Evolutionary conservation across 1,140 invertebrate genomes (phyloP).

Genomic region (Scaptodrosophila lebanonensis): DNA sequence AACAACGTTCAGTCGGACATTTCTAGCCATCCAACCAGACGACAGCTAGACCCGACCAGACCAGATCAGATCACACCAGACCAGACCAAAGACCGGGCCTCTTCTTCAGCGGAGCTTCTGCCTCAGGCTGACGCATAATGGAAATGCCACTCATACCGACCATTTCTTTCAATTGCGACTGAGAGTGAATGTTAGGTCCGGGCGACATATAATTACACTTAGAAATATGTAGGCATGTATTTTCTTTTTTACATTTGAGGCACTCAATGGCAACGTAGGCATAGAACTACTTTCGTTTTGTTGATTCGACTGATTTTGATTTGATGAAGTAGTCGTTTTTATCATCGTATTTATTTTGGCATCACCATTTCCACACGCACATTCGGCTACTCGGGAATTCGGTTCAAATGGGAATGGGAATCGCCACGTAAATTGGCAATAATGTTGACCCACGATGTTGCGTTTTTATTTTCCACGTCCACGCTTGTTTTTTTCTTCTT

Average conservation of each 20-base stretch:
- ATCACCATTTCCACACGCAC: constrained; percentile 17
- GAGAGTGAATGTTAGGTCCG: constrained; percentile 29
- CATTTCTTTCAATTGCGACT: background rate
- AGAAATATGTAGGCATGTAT: constrained; percentile 20
- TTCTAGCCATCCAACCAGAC: background rate
- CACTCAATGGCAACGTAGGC: constrained; percentile 49
- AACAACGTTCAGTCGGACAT: constrained; percentile 10
- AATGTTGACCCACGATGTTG: constrained; percentile 34
- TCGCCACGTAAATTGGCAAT: constrained; percentile 63
- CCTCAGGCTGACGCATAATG: constrained; percentile 45
- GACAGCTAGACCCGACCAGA: too few relatives aligned
- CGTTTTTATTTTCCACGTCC: constrained; percentile 60
- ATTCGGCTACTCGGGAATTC: too few relatives aligned
- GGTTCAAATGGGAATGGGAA: constrained; percentile 32
- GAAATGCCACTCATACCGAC: constrained; percentile 19
- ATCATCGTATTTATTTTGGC: constrained; percentile 53
- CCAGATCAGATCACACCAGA: too few relatives aligned
- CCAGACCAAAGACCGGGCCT: too few relatives aligned
- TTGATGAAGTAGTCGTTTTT: constrained; percentile 66
- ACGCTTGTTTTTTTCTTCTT: constrained; percentile 4
- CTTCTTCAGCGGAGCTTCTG: too few relatives aligned
- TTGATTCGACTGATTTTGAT: constrained; percentile 56
- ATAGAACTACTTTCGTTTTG: constrained; percentile 69
- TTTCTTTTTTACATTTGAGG: constrained; percentile 52
- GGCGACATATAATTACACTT: constrained; percentile 46